Conservation (phyloP, 2,888 invertebrate genomes). For the Phragmatobia fuliginosa region DNA sequence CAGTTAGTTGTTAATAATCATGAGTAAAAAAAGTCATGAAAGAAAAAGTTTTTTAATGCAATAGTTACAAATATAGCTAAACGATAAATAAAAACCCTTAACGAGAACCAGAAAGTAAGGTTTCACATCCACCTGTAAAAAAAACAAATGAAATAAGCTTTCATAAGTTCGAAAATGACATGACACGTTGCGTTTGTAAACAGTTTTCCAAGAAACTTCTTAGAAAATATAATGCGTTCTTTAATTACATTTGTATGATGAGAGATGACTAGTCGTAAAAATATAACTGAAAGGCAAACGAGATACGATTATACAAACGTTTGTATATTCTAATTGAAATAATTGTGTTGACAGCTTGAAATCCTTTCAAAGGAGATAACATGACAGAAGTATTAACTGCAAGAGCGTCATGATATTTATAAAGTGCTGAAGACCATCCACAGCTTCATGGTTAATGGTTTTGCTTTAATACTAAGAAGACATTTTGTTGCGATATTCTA, state of each 20-base stretch:
- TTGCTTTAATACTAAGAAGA: neutral
- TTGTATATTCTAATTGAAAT: conserved; percentile 7
- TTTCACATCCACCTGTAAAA: neutral
- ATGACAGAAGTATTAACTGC: conserved; percentile 1
- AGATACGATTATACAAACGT: conserved; percentile 5
- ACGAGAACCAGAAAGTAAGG: too few species aligned
- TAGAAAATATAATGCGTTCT: neutral
- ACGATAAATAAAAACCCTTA: too few species aligned
- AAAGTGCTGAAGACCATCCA: neutral
- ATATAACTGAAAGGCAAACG: conserved; percentile 5
- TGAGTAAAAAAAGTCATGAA: too few species aligned
- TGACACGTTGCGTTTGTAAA: neutral
- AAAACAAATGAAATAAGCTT: neutral
- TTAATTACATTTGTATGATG: conserved; percentile 3
- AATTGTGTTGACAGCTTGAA: conserved; percentile 17
- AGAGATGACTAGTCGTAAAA: conserved; percentile 3
- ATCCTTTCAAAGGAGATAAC: conserved; percentile 25
- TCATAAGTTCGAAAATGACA: neutral
- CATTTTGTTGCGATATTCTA: neutral
- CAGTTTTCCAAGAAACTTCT: neutral
- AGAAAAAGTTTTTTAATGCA: too few species aligned
- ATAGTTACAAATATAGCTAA: too few species aligned
- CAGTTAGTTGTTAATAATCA: too few species aligned
- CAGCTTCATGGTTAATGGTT: neutral
- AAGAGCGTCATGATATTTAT: conserved; percentile 6